Conservation (phyloP, 2,113 vertebrate genomes). For the Malurus melanocephalus region DNA sequence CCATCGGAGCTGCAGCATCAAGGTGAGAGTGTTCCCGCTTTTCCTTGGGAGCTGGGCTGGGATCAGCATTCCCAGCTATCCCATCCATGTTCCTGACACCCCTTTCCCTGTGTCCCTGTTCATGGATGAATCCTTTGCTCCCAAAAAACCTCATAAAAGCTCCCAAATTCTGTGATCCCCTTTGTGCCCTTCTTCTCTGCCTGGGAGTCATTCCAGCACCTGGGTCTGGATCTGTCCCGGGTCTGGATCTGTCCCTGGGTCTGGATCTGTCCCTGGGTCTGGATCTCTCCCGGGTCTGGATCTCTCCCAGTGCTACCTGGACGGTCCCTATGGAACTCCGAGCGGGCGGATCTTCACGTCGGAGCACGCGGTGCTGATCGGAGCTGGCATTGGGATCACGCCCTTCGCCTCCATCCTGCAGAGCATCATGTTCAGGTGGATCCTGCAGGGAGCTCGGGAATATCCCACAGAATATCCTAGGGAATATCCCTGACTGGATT, state of each 20-base stretch:
- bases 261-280: too few relatives aligned
- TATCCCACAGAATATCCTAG: not conserved
- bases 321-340: constrained; percentile 83
- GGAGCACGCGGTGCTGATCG: constrained; percentile 85
- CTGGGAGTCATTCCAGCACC: not conserved
- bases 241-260: too few relatives aligned
- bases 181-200: rapidly evolving
- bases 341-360: constrained; percentile 84
- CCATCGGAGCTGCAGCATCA: constrained; percentile 76
- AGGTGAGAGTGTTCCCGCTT: constrained; percentile 60
- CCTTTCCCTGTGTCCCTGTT: not conserved
- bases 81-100: not conserved
- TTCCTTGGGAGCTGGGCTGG: rapidly evolving
- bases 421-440: constrained; percentile 86
- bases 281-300: too few relatives aligned
- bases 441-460: rapidly evolving
- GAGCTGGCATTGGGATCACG: constrained; percentile 88
- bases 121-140: not conserved
- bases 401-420: constrained; percentile 90
- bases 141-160: not conserved
- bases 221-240: too few relatives aligned
- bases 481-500: not conserved
- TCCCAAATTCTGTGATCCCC: not conserved
- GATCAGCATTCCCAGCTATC: not conserved
- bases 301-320: too few relatives aligned